Evolutionary conservation across 2,797 vertebrate genomes (phyloP).

Genomic region (Spinibarbus caldwelli): DNA sequence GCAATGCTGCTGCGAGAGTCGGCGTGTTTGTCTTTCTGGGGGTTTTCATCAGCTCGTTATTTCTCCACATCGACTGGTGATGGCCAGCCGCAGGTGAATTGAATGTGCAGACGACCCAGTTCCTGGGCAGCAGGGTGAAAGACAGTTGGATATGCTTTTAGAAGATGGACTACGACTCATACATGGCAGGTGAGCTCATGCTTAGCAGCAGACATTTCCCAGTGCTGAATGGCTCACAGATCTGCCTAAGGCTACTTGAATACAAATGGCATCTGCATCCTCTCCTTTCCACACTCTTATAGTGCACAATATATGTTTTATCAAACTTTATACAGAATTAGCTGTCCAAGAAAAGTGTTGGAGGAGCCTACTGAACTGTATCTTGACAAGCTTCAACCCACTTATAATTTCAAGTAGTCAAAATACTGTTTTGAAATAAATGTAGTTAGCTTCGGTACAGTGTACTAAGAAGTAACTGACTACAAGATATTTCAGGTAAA

Average conservation of each 20-base stretch:
- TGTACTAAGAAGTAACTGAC: neutral
- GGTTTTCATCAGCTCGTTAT: constrained; percentile 40
- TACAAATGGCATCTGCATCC: constrained; percentile 46
- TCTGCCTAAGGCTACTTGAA: constrained; percentile 50
- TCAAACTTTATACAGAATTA: neutral
- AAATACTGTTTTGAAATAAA: neutral
- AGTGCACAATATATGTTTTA: neutral
- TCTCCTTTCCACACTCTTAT: neutral
- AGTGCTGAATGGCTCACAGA: constrained; percentile 49
- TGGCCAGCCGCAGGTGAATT: constrained; percentile 24
- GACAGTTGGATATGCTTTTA: constrained; percentile 49
- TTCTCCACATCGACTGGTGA: constrained; percentile 1
- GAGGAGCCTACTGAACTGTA: neutral
- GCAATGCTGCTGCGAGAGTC: neutral
- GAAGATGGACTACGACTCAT: constrained; percentile 48
- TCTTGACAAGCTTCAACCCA: neutral
- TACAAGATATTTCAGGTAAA: neutral
- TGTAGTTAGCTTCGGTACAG: neutral
- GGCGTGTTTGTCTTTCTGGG: constrained; percentile 24
- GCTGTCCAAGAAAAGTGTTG: neutral
- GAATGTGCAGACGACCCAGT: constrained; percentile 1
- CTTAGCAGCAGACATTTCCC: constrained; percentile 49
- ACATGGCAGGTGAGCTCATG: constrained; percentile 62
- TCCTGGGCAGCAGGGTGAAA: constrained; percentile 29
- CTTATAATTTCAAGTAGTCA: neutral